Base-by-base conservation (phyloP, 2,888 invertebrate genomes). In the Hemithea aestivaria region DNA sequence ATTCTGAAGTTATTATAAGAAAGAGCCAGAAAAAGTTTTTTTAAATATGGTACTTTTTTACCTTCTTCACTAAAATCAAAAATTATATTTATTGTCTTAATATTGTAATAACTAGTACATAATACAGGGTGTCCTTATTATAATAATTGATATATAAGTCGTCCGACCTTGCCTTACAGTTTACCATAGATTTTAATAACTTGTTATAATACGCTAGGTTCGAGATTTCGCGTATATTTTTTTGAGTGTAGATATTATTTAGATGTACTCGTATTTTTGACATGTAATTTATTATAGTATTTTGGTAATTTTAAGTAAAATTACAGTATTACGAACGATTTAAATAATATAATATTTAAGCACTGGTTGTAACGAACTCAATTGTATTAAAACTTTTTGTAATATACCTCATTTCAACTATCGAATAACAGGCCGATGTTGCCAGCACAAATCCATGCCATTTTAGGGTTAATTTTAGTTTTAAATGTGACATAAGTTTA, bases 361-460 rank as follows among this genome's bases (percentile, higher is more conserved):
- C 40, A 21, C 36, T 27, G 40, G 26, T 32, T 48, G 42, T 40
- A 47, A 42, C 16, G 16, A 16, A n/a, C n/a, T n/a, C n/a, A n/a
- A 31, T 40, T 30, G 26, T 35, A 36, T 6, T 42, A 25, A n/a
- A 16, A 16, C 16, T 21, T 6, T 43, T 27, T 23, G 23, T 20
- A 24, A 16, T 20, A 27, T 46, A 51, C 48, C 48, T 48, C 45
- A 39, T 40, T 36, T 25, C 6, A 30, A 35, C 24, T 33, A 27
- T 38, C 23, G 51, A 36, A 40, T 27, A 35, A 31, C n/a, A 33
- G 45, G 45, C 45, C 32, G 27, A 8, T 20, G 16, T 40, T 33
- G 55, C 51, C 56, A 58, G 58, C 69, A 69, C 66, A 65, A 64
- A 55, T 49, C 52, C 52, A 68, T 65, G 72, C 73, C 75, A 73